A percentile compares a stretch with the other conserved stretches of the same genome.
phyloP scores from a whole-genome alignment of 2,797 vertebrate species.

The Parambassis ranga region DNA sequence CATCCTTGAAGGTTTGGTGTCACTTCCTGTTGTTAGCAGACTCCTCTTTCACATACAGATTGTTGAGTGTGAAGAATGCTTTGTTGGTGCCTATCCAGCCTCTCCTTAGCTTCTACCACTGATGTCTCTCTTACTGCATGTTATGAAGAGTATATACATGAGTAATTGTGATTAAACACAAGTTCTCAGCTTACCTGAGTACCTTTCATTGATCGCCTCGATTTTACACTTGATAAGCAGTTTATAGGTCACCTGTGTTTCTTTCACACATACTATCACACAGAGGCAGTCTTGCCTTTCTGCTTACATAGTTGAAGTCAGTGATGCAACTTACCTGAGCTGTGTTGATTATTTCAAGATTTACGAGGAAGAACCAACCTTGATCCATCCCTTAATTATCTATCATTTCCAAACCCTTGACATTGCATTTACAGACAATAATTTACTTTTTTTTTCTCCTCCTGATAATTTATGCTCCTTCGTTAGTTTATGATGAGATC shows the following conservation, averaged over 20 bases:
- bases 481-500: conserved; percentile 46
- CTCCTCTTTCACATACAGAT: background rate
- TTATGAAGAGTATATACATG: background rate
- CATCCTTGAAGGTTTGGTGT: too few species aligned
- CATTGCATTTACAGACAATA: conserved; percentile 8
- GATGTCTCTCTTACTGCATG: background rate
- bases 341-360: conserved; percentile 25
- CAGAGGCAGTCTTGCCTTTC: background rate
- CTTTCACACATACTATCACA: background rate
- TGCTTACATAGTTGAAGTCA: background rate
- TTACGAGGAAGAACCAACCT: conserved; percentile 3
- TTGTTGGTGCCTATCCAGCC: background rate
- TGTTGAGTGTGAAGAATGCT: background rate
- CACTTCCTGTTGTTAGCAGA: background rate
- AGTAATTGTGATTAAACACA: background rate
- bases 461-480: conserved; percentile 39
- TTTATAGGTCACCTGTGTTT: conserved; percentile 17
- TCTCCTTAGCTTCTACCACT: too few species aligned
- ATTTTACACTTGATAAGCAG: background rate
- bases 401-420: conserved; percentile 45
- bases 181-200: background rate
- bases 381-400: conserved; percentile 42
- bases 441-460: conserved; percentile 38
- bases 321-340: conserved; percentile 14
- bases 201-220: too few species aligned